Base-by-base conservation (phyloP, 2,113 vertebrate genomes). In the Calidris pygmaea region DNA sequence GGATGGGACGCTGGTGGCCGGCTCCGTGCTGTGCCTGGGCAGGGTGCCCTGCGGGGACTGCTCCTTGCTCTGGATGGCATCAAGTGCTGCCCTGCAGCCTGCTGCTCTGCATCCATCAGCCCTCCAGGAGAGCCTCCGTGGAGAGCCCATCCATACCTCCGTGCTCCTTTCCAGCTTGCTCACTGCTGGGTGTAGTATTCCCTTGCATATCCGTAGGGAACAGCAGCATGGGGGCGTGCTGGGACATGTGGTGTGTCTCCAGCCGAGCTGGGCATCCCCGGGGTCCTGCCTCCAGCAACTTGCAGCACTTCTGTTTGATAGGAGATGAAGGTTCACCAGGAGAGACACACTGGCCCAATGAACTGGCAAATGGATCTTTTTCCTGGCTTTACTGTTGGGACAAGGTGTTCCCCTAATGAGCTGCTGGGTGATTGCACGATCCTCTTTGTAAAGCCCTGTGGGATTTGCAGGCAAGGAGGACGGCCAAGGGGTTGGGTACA, bases 141-240 rank as follows among this genome's bases (percentile, higher is more conserved):
- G 70, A 87, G 56, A 78, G 16, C 43, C 67, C 34, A 48, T 81
- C 76, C 3, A 0, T 48, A 58, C 19, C 45, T 77, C 32, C 3
- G 0, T 76, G 67, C 50, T 88, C 4, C 0, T 76, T 86, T 62
- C 75, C 78, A 45, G 4, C 58, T 43, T 65, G 30, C 30, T 66
- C 20, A 3, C 45, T 3, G 0, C 30, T 53, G 17, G 23, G 19
- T 73, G 41, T 3, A 5, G 14, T n/a, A 23, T 85, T 81, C 47
- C 56, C 47, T 80, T 7, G 3, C 1, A 0, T 18, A 65, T 63
- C 81, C 4, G 0, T 12, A 75, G 37, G 68, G 70, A 85, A 14
- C 22, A 1, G 2, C 0, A 0, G 18, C 3, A 1, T 3, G 1
- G 67, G 32, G 41, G 34, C 5, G 1, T 3, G 4, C 30, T 71